Percentiles rank a stretch among this genome's conserved stretches.
phyloP scores from a whole-genome alignment of 2,888 invertebrate genomes.

The Hirtodrosophila cameraria region DNA sequence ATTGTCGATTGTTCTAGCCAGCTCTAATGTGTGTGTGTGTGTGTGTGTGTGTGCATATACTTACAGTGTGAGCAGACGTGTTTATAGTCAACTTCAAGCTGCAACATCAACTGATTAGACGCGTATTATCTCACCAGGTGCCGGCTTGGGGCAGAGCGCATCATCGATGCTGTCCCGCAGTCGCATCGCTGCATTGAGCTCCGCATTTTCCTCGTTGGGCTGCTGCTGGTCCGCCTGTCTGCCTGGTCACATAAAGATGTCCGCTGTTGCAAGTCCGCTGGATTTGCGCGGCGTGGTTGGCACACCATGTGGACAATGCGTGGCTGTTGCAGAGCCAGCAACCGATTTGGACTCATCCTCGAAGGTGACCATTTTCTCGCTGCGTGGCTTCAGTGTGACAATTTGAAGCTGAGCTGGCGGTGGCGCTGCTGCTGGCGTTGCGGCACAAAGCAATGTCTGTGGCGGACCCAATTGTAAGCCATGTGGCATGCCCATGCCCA shows the following conservation, averaged over 20 bases:
- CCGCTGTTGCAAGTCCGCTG: conserved; percentile 86
- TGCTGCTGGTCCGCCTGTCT: conserved; percentile 77
- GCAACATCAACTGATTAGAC: conserved; percentile 69
- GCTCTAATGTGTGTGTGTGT: neutral
- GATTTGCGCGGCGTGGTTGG: conserved; percentile 83
- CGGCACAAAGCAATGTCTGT: conserved; percentile 79
- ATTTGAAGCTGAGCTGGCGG: conserved; percentile 81
- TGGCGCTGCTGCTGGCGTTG: conserved; percentile 74
- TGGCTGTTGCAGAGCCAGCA: conserved; percentile 55
- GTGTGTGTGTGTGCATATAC: conserved; percentile 39
- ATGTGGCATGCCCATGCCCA: conserved; percentile 77
- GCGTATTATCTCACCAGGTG: conserved; percentile 83
- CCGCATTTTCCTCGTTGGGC: conserved; percentile 43
- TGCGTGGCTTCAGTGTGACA: conserved; percentile 85
- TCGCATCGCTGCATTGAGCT: conserved; percentile 69
- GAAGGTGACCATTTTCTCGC: conserved; percentile 92
- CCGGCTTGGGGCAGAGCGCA: conserved; percentile 76
- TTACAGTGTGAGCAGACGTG: conserved; percentile 61
- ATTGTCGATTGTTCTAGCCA: neutral
- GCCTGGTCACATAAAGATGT: conserved; percentile 91
- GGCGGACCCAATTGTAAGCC: conserved; percentile 80
- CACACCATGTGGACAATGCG: conserved; percentile 84
- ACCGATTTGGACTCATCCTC: conserved; percentile 87
- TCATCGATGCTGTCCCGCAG: conserved; percentile 75
- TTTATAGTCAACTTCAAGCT: neutral